A percentile compares a stretch with the other conserved stretches of the same genome.
phyloP scores from a whole-genome alignment of 2,797 vertebrate species.

The Gymnoscopelus microlampas region DNA sequence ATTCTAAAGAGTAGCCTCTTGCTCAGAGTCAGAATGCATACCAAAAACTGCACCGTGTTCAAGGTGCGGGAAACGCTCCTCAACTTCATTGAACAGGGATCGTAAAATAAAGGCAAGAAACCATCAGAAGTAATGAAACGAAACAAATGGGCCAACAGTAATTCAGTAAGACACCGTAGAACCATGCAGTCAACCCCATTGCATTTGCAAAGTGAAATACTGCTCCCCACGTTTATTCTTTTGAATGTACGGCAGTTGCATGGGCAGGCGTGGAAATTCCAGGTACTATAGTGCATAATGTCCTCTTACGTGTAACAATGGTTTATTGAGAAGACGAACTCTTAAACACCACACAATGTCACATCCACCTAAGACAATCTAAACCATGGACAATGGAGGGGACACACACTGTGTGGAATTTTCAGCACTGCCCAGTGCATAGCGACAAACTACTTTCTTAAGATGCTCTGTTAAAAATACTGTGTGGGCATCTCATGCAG shows the following conservation, averaged over 20 bases:
- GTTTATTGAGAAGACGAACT: constrained; percentile 24
- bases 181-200: constrained; percentile 29
- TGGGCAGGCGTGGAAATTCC: constrained; percentile 56
- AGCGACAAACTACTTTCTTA: constrained; percentile 5
- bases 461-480: constrained; percentile 23
- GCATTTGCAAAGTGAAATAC: constrained; percentile 8
- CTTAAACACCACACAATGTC: background rate
- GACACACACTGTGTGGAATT: constrained; percentile 42
- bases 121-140: constrained; percentile 37
- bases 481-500: constrained; percentile 54
- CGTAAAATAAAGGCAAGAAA: constrained; percentile 58
- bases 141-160: constrained; percentile 21
- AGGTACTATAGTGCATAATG: constrained; percentile 34
- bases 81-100: constrained; percentile 53
- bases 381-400: constrained; percentile 22
- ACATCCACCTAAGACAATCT: constrained; percentile 9
- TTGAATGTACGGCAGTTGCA: constrained; percentile 23
- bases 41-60: constrained; percentile 57
- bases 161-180: constrained; percentile 24
- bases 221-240: background rate
- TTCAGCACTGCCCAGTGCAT: constrained; percentile 44
- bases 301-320: constrained; percentile 15
- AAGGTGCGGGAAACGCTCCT: constrained; percentile 55
- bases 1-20: constrained; percentile 33
- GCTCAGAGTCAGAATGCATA: constrained; percentile 45